Evolutionary conservation across 2,888 invertebrate species (phyloP), one percentile per base, ranked within the genome.

Genomic region (Parascotia fuliginaria): DNA sequence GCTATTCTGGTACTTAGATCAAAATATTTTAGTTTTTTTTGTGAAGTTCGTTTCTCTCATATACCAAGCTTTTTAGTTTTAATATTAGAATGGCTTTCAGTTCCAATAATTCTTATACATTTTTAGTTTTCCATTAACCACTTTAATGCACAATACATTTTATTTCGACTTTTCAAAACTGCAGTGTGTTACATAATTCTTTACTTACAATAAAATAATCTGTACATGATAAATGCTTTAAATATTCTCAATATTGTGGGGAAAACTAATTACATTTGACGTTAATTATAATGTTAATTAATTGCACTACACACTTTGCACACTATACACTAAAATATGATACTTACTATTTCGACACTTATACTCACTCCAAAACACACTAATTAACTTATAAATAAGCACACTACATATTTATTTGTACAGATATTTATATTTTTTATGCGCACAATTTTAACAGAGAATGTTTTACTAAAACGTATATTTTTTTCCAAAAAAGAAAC

Each of bases 401-500:
- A 63, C 65, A n/a, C n/a, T n/a, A 61, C 49, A 50, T 55, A 58
- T 61, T 33, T 65, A 56, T 60, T 19, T 70, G 67, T 73, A 73
- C 70, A 76, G 60, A 69, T 62, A 53, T 55, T 54, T 71, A 70
- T 77, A 70, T 72, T 50, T 75, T 69, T 65, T 70, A 70, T 70
- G 74, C 70, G 83, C 85, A 86, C 87, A 77, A 65, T 50, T 59
- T 81, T 89, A 89, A 90, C 88, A 87, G 83, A 82, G 88, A 89
- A 89, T 89, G 88, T 81, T 71, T 82, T 83, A 89, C 91, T 89
- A 89, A 89, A 86, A 81, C 77, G 76, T 77, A 81, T 69, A 60
- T 87, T 92, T 90, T 92, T 93, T 93, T 92, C 92, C 92, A 93
- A 91, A 92, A 91, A 94, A 94, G 93, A 93, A 94, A 93, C 94